phyloP scores from a whole-genome alignment of 2,113 vertebrate genomes.

The Salvator merianae region DNA sequence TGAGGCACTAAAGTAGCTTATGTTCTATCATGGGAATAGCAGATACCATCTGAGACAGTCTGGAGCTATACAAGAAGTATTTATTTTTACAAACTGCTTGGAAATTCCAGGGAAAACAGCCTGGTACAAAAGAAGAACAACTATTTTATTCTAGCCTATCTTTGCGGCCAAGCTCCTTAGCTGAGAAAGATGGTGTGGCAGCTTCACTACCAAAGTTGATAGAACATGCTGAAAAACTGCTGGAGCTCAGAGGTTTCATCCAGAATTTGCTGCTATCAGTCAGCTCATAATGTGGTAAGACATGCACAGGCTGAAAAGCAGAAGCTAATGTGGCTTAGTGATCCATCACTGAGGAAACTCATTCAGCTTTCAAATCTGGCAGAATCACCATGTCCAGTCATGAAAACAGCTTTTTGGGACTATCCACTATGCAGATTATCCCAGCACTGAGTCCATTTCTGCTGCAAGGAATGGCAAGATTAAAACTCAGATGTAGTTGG shows the following conservation, averaged over 20 bases:
- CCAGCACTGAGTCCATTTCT: no score
- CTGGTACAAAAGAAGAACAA: background rate
- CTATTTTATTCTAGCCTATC: background rate
- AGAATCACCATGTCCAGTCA: no score
- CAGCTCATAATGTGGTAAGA: background rate
- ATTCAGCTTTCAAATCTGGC: no score
- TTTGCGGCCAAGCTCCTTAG: background rate
- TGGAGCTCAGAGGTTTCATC: background rate
- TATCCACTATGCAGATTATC: no score
- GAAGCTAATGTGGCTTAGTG: no score
- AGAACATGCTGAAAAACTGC: background rate
- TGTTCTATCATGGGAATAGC: background rate
- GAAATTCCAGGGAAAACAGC: background rate
- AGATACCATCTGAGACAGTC: background rate
- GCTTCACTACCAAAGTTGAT: background rate
- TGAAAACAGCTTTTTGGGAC: no score
- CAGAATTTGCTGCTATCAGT: background rate
- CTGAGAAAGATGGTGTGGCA: background rate
- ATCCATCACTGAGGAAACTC: no score
- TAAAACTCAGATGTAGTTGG: no score
- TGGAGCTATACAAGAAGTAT: background rate
- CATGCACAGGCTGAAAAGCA: background rate
- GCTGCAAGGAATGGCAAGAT: no score
- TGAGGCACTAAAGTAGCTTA: background rate
- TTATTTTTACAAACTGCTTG: background rate